Percentiles rank a stretch among this genome's conserved stretches.
Conservation (phyloP, 2,888 invertebrate genomes). For the Colletes collaris region DNA sequence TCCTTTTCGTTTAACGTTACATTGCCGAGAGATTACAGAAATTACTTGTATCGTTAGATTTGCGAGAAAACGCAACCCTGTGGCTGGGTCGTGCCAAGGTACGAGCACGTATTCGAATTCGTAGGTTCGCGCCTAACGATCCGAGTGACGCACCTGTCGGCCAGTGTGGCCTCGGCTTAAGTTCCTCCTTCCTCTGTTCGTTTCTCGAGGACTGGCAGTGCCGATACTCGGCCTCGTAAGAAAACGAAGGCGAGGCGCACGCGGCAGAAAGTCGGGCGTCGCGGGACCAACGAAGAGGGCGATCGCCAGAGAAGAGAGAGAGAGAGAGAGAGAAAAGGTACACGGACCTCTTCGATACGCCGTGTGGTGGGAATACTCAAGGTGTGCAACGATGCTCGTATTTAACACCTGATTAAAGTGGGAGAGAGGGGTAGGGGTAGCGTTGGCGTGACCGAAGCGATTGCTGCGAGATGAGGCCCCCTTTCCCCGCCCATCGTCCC, state of each 20-base stretch:
- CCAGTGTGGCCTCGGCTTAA: conserved; percentile 34
- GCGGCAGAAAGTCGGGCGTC: conserved; percentile 14
- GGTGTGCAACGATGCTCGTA: conserved; percentile 77
- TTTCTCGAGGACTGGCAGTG: not conserved
- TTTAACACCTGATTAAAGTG: conserved; percentile 82
- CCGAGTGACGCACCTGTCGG: conserved; percentile 51
- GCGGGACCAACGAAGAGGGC: not conserved
- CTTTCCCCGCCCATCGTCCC: conserved; percentile 4
- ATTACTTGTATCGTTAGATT: no score
- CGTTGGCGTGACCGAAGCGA: conserved; percentile 79
- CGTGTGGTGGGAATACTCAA: conserved; percentile 56
- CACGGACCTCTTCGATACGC: conserved; percentile 25
- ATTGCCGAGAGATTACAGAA: no score
- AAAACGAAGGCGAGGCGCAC: not conserved
- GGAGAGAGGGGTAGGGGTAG: conserved; percentile 63
- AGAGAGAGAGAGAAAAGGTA: not conserved
- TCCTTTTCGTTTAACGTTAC: no score
- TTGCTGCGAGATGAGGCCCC: conserved; percentile 76
- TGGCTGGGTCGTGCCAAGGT: no score
- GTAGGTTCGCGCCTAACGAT: conserved; percentile 13
- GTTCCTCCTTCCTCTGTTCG: conserved; percentile 16
- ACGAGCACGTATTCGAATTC: conserved; percentile 12
- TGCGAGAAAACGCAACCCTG: no score
- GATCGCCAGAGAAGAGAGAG: not conserved
- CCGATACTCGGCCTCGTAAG: not conserved